A percentile compares a stretch with the other conserved stretches of the same genome.
Evolutionary conservation across 53 echinoderm and acorn worm species (phyloP).

Genomic region (Actinopyga echinites): DNA sequence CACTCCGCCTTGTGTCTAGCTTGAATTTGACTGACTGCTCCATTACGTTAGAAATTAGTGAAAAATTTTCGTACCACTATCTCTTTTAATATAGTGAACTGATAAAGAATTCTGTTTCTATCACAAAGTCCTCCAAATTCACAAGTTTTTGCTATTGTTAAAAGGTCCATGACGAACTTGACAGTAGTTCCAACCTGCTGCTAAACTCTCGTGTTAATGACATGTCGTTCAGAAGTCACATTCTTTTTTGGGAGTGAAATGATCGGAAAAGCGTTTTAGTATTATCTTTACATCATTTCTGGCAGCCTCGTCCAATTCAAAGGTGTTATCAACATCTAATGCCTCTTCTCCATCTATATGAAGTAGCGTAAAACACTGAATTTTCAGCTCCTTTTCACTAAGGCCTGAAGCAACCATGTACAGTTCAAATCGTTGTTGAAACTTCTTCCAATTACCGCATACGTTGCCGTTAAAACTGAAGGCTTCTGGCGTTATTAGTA

Average conservation of each 20-base stretch:
- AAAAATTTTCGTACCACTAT: too few species aligned
- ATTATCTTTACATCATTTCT: background rate
- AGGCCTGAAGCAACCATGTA: slow-evolving; percentile 51
- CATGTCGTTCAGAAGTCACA: background rate
- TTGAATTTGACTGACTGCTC: too few species aligned
- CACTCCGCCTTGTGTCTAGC: background rate
- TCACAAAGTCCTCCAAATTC: slow-evolving; percentile 9
- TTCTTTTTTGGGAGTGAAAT: background rate
- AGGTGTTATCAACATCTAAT: slow-evolving; percentile 51
- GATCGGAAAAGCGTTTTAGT: background rate
- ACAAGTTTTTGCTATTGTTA: background rate
- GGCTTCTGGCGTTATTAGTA: background rate
- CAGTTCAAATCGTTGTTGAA: slow-evolving; percentile 48
- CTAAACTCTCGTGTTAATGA: background rate
- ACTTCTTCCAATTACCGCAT: slow-evolving; percentile 40
- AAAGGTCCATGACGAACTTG: background rate
- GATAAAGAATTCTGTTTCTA: too few species aligned
- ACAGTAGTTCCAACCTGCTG: background rate
- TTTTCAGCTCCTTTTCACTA: slow-evolving; percentile 31
- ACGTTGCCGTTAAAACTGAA: slow-evolving; percentile 24
- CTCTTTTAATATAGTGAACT: too few species aligned
- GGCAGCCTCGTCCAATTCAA: background rate
- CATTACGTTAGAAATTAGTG: too few species aligned
- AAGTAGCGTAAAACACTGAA: slow-evolving; percentile 35
- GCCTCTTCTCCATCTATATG: slow-evolving; percentile 51